phyloP scores from a whole-genome alignment of 2,797 vertebrate genomes.

The Anableps anableps region DNA sequence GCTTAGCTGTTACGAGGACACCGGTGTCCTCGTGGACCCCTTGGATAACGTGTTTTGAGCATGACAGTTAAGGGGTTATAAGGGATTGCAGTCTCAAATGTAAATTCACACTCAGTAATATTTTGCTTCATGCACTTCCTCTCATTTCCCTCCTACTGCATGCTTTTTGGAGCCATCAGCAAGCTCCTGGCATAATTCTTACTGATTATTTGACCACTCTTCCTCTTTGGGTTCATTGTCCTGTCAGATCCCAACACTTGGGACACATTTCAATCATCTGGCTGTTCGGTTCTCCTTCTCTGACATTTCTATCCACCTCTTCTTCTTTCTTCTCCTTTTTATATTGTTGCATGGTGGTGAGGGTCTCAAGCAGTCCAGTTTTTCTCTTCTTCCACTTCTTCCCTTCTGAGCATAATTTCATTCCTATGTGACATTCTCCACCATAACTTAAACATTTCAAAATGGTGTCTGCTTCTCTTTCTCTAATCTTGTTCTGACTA shows the following conservation, averaged over 20 bases:
- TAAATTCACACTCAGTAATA: neutral
- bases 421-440: neutral
- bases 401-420: neutral
- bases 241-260: neutral
- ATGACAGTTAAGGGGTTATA: too few species aligned
- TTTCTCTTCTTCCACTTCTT: neutral
- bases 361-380: neutral
- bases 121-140: neutral
- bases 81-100: neutral
- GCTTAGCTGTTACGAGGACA: too few species aligned
- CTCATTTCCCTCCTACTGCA: neutral
- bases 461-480: neutral
- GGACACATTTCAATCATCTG: neutral
- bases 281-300: neutral
- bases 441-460: neutral
- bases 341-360: neutral
- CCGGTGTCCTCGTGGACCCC: too few species aligned
- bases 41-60: too few species aligned
- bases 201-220: neutral
- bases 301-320: neutral
- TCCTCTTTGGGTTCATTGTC: neutral
- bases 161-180: neutral
- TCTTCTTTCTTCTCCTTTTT: neutral
- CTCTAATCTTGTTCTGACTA: neutral
- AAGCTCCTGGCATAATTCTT: neutral